phyloP scores from a whole-genome alignment of 2,888 invertebrate genomes.

The Cheilosia grossa region DNA sequence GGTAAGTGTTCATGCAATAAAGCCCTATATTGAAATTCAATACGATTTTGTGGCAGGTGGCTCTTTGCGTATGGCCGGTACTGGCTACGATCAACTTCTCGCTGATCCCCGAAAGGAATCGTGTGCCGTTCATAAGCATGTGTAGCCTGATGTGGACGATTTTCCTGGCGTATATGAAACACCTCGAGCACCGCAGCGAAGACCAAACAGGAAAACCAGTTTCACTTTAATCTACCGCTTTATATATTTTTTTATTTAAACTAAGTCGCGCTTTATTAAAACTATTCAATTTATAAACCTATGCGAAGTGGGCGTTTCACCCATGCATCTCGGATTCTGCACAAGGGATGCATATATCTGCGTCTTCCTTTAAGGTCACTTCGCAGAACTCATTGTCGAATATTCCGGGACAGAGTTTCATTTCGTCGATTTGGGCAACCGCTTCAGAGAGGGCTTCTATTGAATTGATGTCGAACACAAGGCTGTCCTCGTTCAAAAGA shows the following conservation, averaged over 20 bases:
- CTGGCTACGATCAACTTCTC: slow-evolving; percentile 90
- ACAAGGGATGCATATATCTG: slow-evolving; percentile 23
- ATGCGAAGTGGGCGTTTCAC: neutral
- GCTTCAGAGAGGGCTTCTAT: slow-evolving; percentile 61
- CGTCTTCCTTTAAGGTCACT: slow-evolving; percentile 37
- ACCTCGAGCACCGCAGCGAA: slow-evolving; percentile 83
- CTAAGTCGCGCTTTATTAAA: slow-evolving; percentile 33
- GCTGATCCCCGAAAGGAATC: slow-evolving; percentile 88
- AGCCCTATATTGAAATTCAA: neutral
- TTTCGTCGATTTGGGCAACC: slow-evolving; percentile 67
- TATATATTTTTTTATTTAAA: slow-evolving; percentile 37
- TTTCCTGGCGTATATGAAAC: slow-evolving; percentile 91
- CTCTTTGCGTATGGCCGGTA: slow-evolving; percentile 88
- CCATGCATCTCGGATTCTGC: neutral
- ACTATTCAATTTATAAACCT: slow-evolving; percentile 17
- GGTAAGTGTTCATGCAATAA: slow-evolving; percentile 72
- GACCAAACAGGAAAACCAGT: neutral
- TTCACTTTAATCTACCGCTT: slow-evolving; percentile 23
- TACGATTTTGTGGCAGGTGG: slow-evolving; percentile 84
- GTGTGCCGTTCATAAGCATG: slow-evolving; percentile 88
- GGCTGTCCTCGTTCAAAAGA: slow-evolving; percentile 57
- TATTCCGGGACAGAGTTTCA: slow-evolving; percentile 45
- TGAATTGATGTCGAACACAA: slow-evolving; percentile 51
- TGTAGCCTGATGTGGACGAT: slow-evolving; percentile 91
- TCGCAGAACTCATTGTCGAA: slow-evolving; percentile 61